Percentiles rank a stretch among this genome's conserved stretches.
These are phyloP conservation scores for Tyrophagus putrescentiae DNA, from an alignment of 1,140 invertebrate genomes.

Conservation along the genomic window DNA sequence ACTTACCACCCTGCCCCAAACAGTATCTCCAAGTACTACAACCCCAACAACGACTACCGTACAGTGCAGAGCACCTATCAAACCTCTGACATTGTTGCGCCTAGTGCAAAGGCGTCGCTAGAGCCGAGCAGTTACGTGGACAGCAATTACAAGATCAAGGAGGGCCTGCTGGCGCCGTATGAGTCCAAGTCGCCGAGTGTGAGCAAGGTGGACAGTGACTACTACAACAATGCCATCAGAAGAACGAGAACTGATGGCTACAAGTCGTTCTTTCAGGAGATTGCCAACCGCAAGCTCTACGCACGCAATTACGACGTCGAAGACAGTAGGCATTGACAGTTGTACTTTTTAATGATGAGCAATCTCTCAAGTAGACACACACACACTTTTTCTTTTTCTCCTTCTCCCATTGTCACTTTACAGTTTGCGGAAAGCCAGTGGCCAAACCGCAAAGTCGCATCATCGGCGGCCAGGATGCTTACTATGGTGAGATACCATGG, in stretches of 20 bases:
- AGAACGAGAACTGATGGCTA: background rate
- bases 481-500: slow-evolving; percentile 85
- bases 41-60: background rate
- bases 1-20: background rate
- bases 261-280: slow-evolving; percentile 17
- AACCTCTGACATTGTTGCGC: no score
- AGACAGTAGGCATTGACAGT: background rate
- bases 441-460: slow-evolving; percentile 43
- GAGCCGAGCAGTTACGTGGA: no score
- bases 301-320: slow-evolving; percentile 14
- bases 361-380: background rate
- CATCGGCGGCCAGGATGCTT: slow-evolving; percentile 74
- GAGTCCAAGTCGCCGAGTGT: background rate
- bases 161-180: no score
- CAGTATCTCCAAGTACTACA: background rate
- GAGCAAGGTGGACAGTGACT: slow-evolving; percentile 1
- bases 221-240: slow-evolving; percentile 3
- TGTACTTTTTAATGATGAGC: background rate
- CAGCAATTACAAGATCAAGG: no score
- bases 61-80: slow-evolving; percentile 1
- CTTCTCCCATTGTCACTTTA: slow-evolving; percentile 11
- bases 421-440: slow-evolving; percentile 26
- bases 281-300: slow-evolving; percentile 13
- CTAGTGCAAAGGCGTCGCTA: no score
- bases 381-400: background rate